Evolutionary conservation across 2,113 vertebrate species (phyloP), one percentile per base, ranked within the genome.

Genomic region (Anguilla japonica): DNA sequence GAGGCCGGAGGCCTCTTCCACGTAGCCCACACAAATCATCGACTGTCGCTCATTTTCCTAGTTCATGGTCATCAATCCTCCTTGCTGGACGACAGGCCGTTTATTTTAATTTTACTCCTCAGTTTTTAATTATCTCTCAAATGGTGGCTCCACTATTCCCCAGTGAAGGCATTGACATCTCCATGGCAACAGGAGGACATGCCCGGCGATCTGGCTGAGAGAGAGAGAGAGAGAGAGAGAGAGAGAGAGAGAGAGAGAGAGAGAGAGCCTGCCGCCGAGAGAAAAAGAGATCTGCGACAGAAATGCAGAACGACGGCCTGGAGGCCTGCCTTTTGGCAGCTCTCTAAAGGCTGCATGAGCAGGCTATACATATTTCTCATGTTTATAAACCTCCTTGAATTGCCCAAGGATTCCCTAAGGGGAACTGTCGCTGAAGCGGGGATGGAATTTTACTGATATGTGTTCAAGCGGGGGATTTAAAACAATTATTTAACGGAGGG

Each of bases 141-240:
- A 90, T 85, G 80, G 79, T 83, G 80, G 53, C 83, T 86, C 29
- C 57, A 83, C 46, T 15, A 84, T 87, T 91, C 86, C 87, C 63
- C 39, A 82, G 75, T 90, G 91, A 92, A 91, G 91, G 89, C 90
- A 90, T 88, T 91, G 87, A 88, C 56, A 91, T 93, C 91, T 91
- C 91, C 92, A 92, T 93, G 88, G 93, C 92, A 94, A 94, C 94
- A 89, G 87, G 50, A 78, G 89, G 86, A 92, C 91, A 86, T 41
- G 85, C 39, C 60, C 60, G 50, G 46, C 1, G 84, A 91, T 78
- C 41, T 43, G 57, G n/a, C 67, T 84, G 60, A 71, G 85, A 84
- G 43, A 26, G 20, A 20, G 50, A 26, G 34, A 83, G 41, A 83
- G 81, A 83, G 9, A 83, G 81, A 83, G 40, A 83, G 81, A 83